Conservation (phyloP, 2,797 vertebrate species). For the Gephyroberyx darwinii region DNA sequence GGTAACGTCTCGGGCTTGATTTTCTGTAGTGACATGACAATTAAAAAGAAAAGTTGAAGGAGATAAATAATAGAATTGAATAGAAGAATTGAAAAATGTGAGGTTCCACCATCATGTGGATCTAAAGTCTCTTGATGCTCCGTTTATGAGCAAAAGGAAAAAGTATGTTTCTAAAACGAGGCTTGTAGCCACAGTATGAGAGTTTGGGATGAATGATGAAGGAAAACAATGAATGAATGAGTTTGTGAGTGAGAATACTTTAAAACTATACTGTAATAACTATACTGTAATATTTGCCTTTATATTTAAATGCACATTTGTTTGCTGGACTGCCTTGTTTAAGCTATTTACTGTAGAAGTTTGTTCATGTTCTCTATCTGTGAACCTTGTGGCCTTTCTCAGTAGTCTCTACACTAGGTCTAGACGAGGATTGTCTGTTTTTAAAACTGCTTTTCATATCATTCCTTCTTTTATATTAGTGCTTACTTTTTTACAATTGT, state of each 20-base stretch:
- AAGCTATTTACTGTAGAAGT: conserved; percentile 62
- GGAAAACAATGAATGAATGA: conserved; percentile 29
- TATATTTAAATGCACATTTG: conserved; percentile 78
- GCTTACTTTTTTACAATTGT: conserved; percentile 63
- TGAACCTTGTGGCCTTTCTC: conserved; percentile 77
- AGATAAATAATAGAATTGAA: neutral
- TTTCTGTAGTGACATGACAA: conserved; percentile 10
- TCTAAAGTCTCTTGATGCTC: conserved; percentile 21
- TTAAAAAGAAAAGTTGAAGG: conserved; percentile 7
- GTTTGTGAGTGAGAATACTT: conserved; percentile 30
- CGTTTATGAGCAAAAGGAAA: conserved; percentile 8
- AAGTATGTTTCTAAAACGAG: neutral
- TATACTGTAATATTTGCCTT: conserved; percentile 73
- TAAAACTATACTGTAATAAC: conserved; percentile 63
- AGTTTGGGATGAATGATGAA: conserved; percentile 3
- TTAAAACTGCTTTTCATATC: conserved; percentile 70
- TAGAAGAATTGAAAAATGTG: neutral
- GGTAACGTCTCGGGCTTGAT: conserved; percentile 27
- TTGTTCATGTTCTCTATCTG: conserved; percentile 65
- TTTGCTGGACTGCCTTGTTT: conserved; percentile 72
- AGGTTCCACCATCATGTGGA: neutral
- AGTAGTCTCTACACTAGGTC: conserved; percentile 61
- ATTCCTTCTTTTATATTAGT: conserved; percentile 72
- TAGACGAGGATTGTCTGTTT: conserved; percentile 66
- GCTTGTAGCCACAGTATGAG: conserved; percentile 29